Base-by-base conservation (phyloP, 2,113 vertebrate species). In the Cnemophilus loriae region DNA sequence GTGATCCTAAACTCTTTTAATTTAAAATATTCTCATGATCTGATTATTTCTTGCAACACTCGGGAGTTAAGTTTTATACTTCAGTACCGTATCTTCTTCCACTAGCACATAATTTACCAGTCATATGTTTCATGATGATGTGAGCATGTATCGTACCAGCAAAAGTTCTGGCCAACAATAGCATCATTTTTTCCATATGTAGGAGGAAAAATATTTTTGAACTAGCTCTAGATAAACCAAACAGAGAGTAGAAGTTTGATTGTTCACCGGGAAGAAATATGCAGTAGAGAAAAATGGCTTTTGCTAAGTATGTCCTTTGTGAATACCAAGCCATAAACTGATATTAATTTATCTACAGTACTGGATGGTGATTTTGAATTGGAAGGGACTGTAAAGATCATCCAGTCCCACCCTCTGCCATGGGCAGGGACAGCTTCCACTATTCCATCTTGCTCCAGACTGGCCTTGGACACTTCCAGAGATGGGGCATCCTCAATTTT, bases 121-220 rank as follows among this genome's bases (percentile, higher is more conserved):
- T 88, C 75, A 86, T 85, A 47, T 88, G 55, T 86, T 93, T 96
- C 46, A 70, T 77, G 55, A 86, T 92, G 82, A 95, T 93, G 52
- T 84, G 55, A 95, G 64, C 67, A 60, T 92, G 35, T 63, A 88
- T 92, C 75, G 88, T 67, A 84, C 68, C 69, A 94, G 61, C 5
- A 81, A 78, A 92, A 37, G 30, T 64, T 93, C 56, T 84, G 35
- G 79, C 95, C 76, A 96, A 88, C 19, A 77, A 92, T 24, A 96
- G 44, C 85, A 93, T 94, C 9, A 63, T 42, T 91, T 94, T 46
- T 93, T 69, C 75, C 79, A 56, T 56, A 81, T 81, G 47, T 46
- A 87, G 52, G 56, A 90, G 80, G 79, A 75, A 92, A 90, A 91
- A 59, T 65, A 59, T 76, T 90, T 92, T 90, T 1, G 65, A 97